phyloP scores from a whole-genome alignment of 2,113 vertebrate species.

The Cairina moschata region DNA sequence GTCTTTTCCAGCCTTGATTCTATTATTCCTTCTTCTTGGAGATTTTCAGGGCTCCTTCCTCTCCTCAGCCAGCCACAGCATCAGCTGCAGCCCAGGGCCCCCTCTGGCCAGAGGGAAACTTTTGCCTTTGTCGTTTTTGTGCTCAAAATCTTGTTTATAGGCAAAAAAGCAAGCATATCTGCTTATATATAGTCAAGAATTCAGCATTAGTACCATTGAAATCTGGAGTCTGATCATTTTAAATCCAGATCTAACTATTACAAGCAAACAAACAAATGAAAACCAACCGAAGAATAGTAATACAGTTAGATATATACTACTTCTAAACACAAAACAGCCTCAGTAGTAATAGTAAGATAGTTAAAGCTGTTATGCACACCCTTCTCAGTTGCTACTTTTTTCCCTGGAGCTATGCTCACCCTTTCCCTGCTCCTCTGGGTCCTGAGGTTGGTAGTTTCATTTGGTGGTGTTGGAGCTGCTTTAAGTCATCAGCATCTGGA shows the following conservation, averaged over 20 bases:
- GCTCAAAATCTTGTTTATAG: not conserved
- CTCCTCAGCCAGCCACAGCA: not conserved
- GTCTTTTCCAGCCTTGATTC: too few species aligned
- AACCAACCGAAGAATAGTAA: not conserved
- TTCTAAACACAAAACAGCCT: not conserved
- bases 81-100: not conserved
- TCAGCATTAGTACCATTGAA: not conserved
- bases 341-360: not conserved
- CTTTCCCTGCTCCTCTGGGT: not conserved
- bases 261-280: not conserved
- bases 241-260: not conserved
- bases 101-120: not conserved
- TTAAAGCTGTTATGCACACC: not conserved
- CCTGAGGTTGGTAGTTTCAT: not conserved
- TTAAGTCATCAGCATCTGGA: accelerated
- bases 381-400: not conserved
- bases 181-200: not conserved
- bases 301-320: not conserved
- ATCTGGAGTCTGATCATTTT: not conserved
- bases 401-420: not conserved
- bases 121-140: not conserved
- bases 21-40: not conserved
- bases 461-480: not conserved
- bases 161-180: not conserved
- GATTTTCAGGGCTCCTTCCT: not conserved